Evolutionary conservation across 2,113 vertebrate species (phyloP), one percentile per base, ranked within the genome.

Genomic region (Pachypanchax playfairii): DNA sequence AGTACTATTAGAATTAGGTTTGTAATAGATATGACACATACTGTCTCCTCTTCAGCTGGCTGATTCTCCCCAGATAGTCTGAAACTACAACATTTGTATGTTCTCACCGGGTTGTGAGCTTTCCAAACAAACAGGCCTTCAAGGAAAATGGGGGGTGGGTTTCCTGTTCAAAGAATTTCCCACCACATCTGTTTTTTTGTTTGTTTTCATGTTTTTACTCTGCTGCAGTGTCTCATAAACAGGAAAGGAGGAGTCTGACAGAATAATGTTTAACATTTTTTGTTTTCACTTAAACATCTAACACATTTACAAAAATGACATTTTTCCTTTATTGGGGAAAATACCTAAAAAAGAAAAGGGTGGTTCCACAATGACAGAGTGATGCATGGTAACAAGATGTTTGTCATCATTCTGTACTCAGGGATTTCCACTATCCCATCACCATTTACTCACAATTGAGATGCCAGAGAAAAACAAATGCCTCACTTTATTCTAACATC

Each of bases 81-180:
- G 25, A 61, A 72, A 25, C 50, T 0, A 14, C 28, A 31, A 65
- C 64, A 63, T 69, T 65, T 21, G 35, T 38, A 76, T 70, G 76
- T 79, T 66, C 52, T 80, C 61, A 73, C 57, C 71, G 50, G 54
- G 64, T 75, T 65, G 33, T 49, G 55, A 55, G 46, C 57, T 70
- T 36, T 65, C 42, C 53, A 70, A 66, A 67, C 56, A 44, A 57
- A 56, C 63, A 68, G 13, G 42, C 65, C 74, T 81, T 81, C 42
- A 15, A 51, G 57, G 57, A 75, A 83, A 79, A 75, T 62, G 38
- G 21, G 69, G 68, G 79, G 70, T n/a, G n/a, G n/a, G 58, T 81
- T 86, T 80, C 70, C 77, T 64, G 3, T 77, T 39, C 53, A 29
- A 76, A 75, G 52, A 79, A 66, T 73, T 60, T 65, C 46, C 67